Base-by-base conservation (phyloP, 2,797 vertebrate genomes). In the Todus mexicanus region DNA sequence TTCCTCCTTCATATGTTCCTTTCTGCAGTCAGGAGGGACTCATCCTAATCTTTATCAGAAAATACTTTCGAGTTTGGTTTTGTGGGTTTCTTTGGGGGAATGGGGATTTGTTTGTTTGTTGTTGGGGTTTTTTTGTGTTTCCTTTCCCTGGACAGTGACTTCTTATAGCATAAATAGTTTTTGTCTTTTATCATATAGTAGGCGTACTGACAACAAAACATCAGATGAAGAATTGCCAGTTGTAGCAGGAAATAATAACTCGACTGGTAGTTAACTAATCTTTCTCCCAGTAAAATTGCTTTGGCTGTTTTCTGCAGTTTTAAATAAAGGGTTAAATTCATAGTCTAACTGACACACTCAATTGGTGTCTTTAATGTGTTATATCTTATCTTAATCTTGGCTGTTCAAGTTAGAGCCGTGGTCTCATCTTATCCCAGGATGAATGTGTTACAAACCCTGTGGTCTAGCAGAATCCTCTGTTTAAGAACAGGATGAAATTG, bases 251-350 rank as follows among this genome's bases (percentile, higher is more conserved):
- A 85, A 37, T 75, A 86, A 50, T 68, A 40, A 12, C 18, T 57
- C 0, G 1, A 31, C 38, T 65, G 22, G 11, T 65, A 63, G 50
- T 70, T 50, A 29, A 26, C 25, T 80, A 31, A 14, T 66, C 88
- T 35, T 69, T 74, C n/a, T 76, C 45, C 48, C 21, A 73, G 22
- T 64, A 79, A 87, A 88, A 95, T 20, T 63, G 42, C n/a, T 86
- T 87, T 80, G 37, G 31, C 57, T 87, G n/a, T 64, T 92, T 51
- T n/a, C 50, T 80, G 3, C 22, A 21, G 53, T 56, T 94, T 81
- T 84, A 40, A 54, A 87, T 82, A 47, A 37, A 57, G 26, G 31
- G 15, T 78, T 92, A 50, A 87, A 78, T 51, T 70, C 27, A 27
- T 19, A 66, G 54, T 40, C 66, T 76, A 20, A 9, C 64, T 93